phyloP scores from a whole-genome alignment of 2,888 invertebrate species.

The Lumbricus terrestris region DNA sequence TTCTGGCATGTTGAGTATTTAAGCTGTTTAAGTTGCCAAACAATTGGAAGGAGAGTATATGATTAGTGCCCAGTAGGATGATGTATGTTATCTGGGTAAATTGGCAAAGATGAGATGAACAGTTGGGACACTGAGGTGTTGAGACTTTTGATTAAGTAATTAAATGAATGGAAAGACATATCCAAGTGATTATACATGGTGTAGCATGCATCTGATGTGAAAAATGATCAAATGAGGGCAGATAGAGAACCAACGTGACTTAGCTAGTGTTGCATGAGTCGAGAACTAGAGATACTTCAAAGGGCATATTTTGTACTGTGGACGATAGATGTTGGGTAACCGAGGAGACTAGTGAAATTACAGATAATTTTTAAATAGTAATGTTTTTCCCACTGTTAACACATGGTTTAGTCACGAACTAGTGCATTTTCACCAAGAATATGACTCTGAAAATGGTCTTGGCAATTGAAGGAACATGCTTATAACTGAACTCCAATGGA shows the following conservation, averaged over 20 bases:
- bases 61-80: not conserved
- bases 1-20: not conserved
- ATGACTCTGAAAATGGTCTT: not conserved
- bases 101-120: not conserved
- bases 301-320: not conserved
- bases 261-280: no score
- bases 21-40: not conserved
- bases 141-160: no score
- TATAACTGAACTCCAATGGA: not conserved
- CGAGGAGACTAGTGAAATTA: not conserved
- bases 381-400: not conserved
- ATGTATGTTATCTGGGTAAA: not conserved
- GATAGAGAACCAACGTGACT: no score
- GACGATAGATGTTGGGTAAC: not conserved
- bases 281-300: no score
- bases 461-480: not conserved
- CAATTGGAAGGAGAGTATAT: not conserved
- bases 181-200: no score
- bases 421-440: not conserved
- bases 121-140: not conserved
- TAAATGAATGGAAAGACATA: no score
- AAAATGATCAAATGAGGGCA: no score
- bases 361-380: not conserved
- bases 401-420: not conserved
- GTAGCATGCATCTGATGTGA: no score